phyloP scores from a whole-genome alignment of 2,888 invertebrate genomes.

The Drosophila ochracea region DNA sequence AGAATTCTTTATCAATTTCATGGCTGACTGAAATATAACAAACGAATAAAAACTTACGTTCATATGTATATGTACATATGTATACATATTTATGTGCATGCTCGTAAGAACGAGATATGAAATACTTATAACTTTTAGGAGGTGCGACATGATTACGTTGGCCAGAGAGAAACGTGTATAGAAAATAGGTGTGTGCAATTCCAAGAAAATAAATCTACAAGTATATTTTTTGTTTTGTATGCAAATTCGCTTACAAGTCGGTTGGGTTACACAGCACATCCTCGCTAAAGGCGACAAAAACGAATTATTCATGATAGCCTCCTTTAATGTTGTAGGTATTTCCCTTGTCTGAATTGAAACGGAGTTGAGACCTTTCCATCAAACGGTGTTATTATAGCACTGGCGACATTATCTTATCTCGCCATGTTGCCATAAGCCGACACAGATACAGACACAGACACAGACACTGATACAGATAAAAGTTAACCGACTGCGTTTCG shows the following conservation, averaged over 20 bases:
- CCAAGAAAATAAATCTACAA: slow-evolving; percentile 45
- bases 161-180: slow-evolving; percentile 26
- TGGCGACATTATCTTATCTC: slow-evolving; percentile 66
- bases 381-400: slow-evolving; percentile 42
- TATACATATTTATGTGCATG: not conserved
- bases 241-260: slow-evolving; percentile 44
- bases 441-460: slow-evolving; percentile 54
- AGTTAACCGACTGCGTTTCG: slow-evolving; percentile 15
- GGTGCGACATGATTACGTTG: slow-evolving; percentile 62
- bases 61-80: not conserved
- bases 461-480: slow-evolving; percentile 14
- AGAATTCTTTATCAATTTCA: slow-evolving; percentile 60
- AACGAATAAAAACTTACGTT: slow-evolving; percentile 4
- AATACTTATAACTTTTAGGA: slow-evolving; percentile 20
- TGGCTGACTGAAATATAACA: slow-evolving; percentile 40
- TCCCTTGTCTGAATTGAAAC: slow-evolving; percentile 2
- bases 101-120: not conserved
- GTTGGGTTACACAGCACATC: slow-evolving; percentile 22
- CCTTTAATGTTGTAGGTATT: not conserved
- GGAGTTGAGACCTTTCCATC: slow-evolving; percentile 42
- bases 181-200: slow-evolving; percentile 66
- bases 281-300: slow-evolving; percentile 18
- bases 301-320: not conserved
- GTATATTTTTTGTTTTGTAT: slow-evolving; percentile 25
- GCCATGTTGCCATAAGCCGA: slow-evolving; percentile 65